A percentile compares a stretch with the other conserved stretches of the same genome.
Evolutionary conservation across 2,113 vertebrate genomes (phyloP).

Genomic region (Girardinichthys multiradiatus): DNA sequence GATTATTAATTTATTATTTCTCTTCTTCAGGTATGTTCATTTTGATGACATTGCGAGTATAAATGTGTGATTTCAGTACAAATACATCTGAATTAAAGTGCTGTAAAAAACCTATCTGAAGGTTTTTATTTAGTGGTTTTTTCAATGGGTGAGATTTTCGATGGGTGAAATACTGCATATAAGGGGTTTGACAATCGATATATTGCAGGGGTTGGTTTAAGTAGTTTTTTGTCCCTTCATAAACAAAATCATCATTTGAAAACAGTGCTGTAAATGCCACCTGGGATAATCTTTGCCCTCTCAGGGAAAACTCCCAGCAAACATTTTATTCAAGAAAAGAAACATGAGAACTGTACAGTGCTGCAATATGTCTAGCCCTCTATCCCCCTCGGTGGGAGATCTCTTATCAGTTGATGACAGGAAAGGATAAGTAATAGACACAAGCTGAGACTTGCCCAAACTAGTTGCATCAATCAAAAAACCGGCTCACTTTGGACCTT

Average conservation of each 20-base stretch:
- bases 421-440: slow-evolving; percentile 46
- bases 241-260: not conserved
- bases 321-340: slow-evolving; percentile 29
- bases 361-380: slow-evolving; percentile 10
- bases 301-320: slow-evolving; percentile 15
- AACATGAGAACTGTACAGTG: not conserved
- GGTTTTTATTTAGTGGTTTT: too few species aligned
- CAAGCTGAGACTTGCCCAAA: slow-evolving; percentile 29
- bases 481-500: not conserved
- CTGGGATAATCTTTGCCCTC: not conserved
- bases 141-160: too few species aligned
- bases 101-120: too few species aligned
- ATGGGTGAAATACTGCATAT: too few species aligned
- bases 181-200: too few species aligned
- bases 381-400: slow-evolving; percentile 12
- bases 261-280: not conserved
- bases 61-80: too few species aligned
- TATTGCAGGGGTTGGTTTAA: too few species aligned
- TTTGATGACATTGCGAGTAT: not conserved
- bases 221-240: not conserved
- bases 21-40: not conserved
- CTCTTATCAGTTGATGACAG: slow-evolving; percentile 51
- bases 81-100: too few species aligned
- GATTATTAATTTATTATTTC: not conserved
- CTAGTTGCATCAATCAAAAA: slow-evolving; percentile 50